Conservation (phyloP, 1,140 invertebrate species). For the Drosophila littoralis region DNA sequence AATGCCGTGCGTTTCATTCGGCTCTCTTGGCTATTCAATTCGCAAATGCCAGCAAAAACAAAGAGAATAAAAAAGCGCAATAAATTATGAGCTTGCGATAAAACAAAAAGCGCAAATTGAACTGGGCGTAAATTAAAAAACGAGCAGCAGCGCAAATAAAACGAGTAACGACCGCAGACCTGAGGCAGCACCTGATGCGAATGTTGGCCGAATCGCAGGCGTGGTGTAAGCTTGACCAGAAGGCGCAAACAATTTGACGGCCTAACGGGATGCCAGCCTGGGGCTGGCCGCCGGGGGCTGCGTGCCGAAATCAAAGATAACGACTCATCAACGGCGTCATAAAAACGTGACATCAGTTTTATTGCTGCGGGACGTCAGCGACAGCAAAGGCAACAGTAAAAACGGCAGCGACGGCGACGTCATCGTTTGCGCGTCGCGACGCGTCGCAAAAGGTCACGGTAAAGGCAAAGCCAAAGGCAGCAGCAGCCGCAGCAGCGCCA, state of each 20-base stretch:
- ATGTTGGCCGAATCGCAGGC: conserved; percentile 1
- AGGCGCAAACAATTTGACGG: conserved; percentile 25
- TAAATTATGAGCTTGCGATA: conserved; percentile 69
- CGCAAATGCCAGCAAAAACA: conserved; percentile 37
- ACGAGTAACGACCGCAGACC: conserved; percentile 56
- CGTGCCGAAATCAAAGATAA: conserved; percentile 78
- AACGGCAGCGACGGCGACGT: conserved; percentile 50
- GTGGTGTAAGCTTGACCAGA: conserved; percentile 27
- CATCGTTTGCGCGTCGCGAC: conserved; percentile 63
- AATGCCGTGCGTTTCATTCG: conserved; percentile 13
- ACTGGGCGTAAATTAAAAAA: conserved; percentile 64
- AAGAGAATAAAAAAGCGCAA: conserved; percentile 39
- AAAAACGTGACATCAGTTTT: conserved; percentile 82
- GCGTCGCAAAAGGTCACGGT: conserved; percentile 66
- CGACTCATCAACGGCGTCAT: conserved; percentile 80
- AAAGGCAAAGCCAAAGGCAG: conserved; percentile 58
- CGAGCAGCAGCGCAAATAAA: conserved; percentile 20
- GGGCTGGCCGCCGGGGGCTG: conserved; percentile 41
- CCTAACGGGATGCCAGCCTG: conserved; percentile 29
- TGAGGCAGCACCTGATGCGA: conserved; percentile 54
- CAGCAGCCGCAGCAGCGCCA: not conserved
- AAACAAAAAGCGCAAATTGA: conserved; percentile 71
- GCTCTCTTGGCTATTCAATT: conserved; percentile 49
- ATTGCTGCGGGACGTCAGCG: conserved; percentile 53
- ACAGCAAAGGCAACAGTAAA: conserved; percentile 10